Conservation (phyloP, 2,888 invertebrate species). For the Lapara coniferarum region DNA sequence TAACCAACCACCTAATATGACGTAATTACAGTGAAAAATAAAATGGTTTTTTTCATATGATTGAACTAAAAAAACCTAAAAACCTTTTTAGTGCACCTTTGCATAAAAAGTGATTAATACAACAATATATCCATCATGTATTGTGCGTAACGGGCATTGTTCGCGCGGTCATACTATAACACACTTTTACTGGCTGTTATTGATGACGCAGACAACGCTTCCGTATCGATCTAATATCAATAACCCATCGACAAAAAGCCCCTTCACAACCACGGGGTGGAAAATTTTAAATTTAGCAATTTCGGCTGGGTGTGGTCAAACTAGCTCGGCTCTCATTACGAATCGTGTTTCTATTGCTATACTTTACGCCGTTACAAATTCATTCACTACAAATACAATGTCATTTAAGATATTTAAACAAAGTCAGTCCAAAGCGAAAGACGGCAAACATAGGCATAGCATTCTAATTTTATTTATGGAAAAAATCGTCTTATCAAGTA, state of each 20-base stretch:
- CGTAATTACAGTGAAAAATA: too few relatives aligned
- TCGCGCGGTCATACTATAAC: slow-evolving; percentile 46
- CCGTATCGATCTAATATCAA: slow-evolving; percentile 75
- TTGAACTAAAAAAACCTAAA: too few relatives aligned
- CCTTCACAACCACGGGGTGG: slow-evolving; percentile 63
- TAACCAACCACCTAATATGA: too few relatives aligned
- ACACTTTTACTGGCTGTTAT: slow-evolving; percentile 57
- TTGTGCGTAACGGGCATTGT: slow-evolving; percentile 58
- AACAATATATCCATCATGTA: slow-evolving; percentile 49
- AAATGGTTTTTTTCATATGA: too few relatives aligned
- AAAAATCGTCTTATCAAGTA: too few relatives aligned
- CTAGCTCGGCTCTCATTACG: slow-evolving; percentile 1
- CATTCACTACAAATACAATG: too few relatives aligned
- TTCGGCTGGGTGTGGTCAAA: slow-evolving; percentile 42
- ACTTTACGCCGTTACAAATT: neutral
- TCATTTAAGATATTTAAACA: too few relatives aligned
- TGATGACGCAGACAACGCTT: slow-evolving; percentile 69
- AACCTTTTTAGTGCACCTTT: slow-evolving; percentile 1
- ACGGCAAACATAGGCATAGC: too few relatives aligned
- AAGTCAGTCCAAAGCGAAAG: too few relatives aligned
- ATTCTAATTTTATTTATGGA: too few relatives aligned
- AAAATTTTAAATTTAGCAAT: slow-evolving; percentile 76
- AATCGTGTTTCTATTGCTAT: slow-evolving; percentile 7
- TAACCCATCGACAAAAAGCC: slow-evolving; percentile 78
- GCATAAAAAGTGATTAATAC: slow-evolving; percentile 31